phyloP scores from a whole-genome alignment of 2,113 vertebrate genomes.

The Poeciliopsis turrubarensis region DNA sequence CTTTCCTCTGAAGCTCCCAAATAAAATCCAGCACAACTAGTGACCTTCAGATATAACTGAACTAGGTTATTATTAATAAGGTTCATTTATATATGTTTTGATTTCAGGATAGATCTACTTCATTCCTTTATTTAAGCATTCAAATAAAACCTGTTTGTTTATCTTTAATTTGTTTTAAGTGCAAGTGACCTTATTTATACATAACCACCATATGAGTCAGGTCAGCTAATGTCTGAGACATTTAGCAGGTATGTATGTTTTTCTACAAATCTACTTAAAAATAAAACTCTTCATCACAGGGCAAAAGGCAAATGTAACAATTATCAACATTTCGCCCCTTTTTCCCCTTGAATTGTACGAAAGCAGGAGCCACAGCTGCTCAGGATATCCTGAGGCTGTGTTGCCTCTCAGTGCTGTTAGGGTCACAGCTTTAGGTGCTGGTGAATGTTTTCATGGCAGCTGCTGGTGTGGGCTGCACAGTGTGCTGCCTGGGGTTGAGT shows the following conservation, averaged over 20 bases:
- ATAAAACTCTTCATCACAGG: conserved; percentile 47
- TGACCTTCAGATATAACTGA: no score
- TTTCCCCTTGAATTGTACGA: conserved; percentile 27
- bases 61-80: no score
- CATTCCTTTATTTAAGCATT: no score
- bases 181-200: no score
- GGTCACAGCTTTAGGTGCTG: conserved; percentile 40
- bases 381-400: conserved; percentile 47
- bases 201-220: conserved; percentile 10
- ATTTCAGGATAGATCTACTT: no score
- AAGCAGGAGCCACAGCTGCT: conserved; percentile 20
- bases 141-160: no score
- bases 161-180: no score
- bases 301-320: conserved; percentile 22
- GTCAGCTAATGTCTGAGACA: conserved; percentile 11
- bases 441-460: conserved; percentile 49
- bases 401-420: conserved; percentile 33
- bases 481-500: conserved; percentile 31
- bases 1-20: no score
- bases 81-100: no score
- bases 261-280: conserved; percentile 20
- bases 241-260: conserved; percentile 6
- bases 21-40: no score
- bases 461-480: conserved; percentile 26
- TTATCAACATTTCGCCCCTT: conserved; percentile 25